phyloP scores from a whole-genome alignment of 2,888 invertebrate genomes.

The Dynastes hyllus region DNA sequence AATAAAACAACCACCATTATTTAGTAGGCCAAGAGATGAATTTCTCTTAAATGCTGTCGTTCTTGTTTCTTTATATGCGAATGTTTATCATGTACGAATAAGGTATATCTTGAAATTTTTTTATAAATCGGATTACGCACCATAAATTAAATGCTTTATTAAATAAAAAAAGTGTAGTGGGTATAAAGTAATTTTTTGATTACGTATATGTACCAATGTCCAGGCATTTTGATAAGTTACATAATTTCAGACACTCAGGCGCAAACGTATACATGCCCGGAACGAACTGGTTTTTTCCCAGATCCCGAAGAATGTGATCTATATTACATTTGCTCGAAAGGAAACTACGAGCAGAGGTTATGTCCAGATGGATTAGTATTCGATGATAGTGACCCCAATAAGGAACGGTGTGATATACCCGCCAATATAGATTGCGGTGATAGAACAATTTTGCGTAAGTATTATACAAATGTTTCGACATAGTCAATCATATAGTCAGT shows the following conservation, averaged over 20 bases:
- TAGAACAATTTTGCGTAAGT: conserved; percentile 83
- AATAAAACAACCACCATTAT: no score
- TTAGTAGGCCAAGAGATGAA: no score
- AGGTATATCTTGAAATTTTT: no score
- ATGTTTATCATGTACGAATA: no score
- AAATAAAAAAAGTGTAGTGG: no score
- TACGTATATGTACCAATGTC: no score
- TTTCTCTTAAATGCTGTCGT: no score
- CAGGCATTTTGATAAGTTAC: not conserved
- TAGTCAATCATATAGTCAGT: not conserved
- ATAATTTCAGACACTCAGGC: conserved; percentile 48
- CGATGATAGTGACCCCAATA: conserved; percentile 80
- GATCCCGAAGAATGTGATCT: conserved; percentile 86
- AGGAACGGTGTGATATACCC: conserved; percentile 84
- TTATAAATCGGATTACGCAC: no score
- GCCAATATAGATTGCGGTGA: conserved; percentile 86
- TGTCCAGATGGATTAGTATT: conserved; percentile 89
- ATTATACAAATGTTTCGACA: conserved; percentile 4
- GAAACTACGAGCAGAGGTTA: conserved; percentile 77
- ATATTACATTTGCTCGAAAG: conserved; percentile 83
- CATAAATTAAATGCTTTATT: no score
- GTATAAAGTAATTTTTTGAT: no score
- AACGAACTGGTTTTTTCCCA: conserved; percentile 82
- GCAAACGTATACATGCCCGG: conserved; percentile 78
- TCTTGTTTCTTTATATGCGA: no score